A percentile compares a stretch with the other conserved stretches of the same genome.
phyloP scores from a whole-genome alignment of 2,113 vertebrate genomes.

The Corydoras sp. region DNA sequence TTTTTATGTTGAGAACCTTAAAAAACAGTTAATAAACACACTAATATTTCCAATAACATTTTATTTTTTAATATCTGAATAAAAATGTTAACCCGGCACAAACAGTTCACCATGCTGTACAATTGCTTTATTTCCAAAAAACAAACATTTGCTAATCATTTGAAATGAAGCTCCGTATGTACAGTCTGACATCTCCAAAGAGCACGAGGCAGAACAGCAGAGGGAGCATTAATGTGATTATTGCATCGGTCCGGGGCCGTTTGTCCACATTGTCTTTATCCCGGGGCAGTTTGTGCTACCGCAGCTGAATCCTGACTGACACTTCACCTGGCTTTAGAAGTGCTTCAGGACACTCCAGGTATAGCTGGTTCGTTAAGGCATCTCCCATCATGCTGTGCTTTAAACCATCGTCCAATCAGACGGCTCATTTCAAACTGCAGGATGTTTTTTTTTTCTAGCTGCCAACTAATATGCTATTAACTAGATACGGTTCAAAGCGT shows the following conservation, averaged over 20 bases:
- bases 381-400: slow-evolving; percentile 60
- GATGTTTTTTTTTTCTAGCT: slow-evolving; percentile 23
- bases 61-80: no score
- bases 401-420: slow-evolving; percentile 23
- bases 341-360: background rate
- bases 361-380: slow-evolving; percentile 29
- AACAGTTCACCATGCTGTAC: no score
- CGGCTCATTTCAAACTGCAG: slow-evolving; percentile 5
- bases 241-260: slow-evolving; percentile 3
- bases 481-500: slow-evolving; percentile 15
- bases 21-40: no score
- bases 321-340: background rate
- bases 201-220: no score
- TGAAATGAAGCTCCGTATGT: no score
- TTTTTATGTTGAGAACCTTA: no score
- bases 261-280: slow-evolving; percentile 54
- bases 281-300: background rate
- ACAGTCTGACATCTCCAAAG: no score
- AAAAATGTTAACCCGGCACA: no score
- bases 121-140: no score
- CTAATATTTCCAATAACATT: no score
- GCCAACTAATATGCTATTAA: slow-evolving; percentile 21
- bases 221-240: no score
- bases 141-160: no score
- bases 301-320: background rate